Percentiles rank a stretch among this genome's conserved stretches.
Evolutionary conservation across 2,888 invertebrate species (phyloP).

Genomic region (Holacanthella duospinosa): DNA sequence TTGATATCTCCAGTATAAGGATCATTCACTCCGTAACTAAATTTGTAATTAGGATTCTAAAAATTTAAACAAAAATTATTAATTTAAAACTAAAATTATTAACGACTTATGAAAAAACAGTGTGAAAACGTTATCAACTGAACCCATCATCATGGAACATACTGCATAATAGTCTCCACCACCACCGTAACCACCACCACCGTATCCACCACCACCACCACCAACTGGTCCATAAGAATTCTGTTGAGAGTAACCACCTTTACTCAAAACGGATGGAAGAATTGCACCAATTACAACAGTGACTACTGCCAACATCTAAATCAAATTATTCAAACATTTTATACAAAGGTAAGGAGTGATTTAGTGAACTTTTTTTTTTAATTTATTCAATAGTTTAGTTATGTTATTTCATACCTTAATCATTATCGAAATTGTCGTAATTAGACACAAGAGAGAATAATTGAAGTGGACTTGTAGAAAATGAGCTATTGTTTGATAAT

Average conservation of each 20-base stretch:
- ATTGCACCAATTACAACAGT: neutral
- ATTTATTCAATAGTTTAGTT: neutral
- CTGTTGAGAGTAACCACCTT: neutral
- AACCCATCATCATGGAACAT: no score
- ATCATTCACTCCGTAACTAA: conserved; percentile 4
- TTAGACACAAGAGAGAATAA: no score
- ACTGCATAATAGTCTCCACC: conserved; percentile 5
- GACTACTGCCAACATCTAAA: neutral
- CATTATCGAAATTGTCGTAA: neutral
- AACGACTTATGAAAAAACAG: no score
- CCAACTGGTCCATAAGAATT: neutral
- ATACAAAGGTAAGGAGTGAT: neutral
- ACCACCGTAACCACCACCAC: neutral
- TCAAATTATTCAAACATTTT: neutral
- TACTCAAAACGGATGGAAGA: neutral
- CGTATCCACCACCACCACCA: neutral
- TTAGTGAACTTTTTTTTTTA: neutral
- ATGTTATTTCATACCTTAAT: neutral
- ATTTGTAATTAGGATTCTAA: conserved; percentile 1
- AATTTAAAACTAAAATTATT: no score
- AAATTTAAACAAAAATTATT: no score
- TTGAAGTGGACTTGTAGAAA: neutral
- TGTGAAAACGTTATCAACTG: no score
- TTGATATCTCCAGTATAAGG: conserved; percentile 6
- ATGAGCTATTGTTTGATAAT: neutral